Evolutionary conservation across 2,888 invertebrate species (phyloP).

Genomic region (Euphydryas editha): DNA sequence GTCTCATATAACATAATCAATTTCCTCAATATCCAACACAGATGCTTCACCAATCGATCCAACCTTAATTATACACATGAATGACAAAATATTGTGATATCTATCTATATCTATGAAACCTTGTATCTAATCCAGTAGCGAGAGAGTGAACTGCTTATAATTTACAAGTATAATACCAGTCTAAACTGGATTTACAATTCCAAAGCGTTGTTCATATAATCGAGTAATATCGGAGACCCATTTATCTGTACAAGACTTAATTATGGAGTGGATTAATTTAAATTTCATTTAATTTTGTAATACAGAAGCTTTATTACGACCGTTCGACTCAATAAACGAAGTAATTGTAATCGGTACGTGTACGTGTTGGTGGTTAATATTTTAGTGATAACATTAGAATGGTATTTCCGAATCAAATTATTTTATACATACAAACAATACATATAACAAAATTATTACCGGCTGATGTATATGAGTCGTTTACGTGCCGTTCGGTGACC

Average conservation of each 20-base stretch:
- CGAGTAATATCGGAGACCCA: conserved; percentile 42
- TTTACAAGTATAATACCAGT: conserved; percentile 51
- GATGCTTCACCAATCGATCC: conserved; percentile 5
- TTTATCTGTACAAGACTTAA: conserved; percentile 43
- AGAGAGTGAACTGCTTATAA: conserved; percentile 42
- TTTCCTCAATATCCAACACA: background rate
- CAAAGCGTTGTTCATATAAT: conserved; percentile 47
- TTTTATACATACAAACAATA: too few relatives aligned
- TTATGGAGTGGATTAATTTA: conserved; percentile 38
- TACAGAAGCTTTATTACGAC: conserved; percentile 14
- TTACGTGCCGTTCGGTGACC: too few relatives aligned
- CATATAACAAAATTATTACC: too few relatives aligned
- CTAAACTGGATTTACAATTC: conserved; percentile 48
- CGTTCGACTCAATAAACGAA: conserved; percentile 1
- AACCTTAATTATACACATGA: conserved; percentile 20
- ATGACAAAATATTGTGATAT: conserved; percentile 29
- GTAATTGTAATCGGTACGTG: conserved; percentile 6
- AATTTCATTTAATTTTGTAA: conserved; percentile 31
- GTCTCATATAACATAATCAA: background rate
- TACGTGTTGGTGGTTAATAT: background rate
- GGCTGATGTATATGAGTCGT: too few relatives aligned
- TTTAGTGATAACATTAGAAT: background rate
- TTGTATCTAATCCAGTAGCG: conserved; percentile 34
- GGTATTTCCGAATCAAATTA: too few relatives aligned
- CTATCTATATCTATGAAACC: conserved; percentile 21